Percentiles rank a stretch among this genome's conserved stretches.
Conservation (phyloP, 2,113 vertebrate species). For the Podarcis muralis region DNA sequence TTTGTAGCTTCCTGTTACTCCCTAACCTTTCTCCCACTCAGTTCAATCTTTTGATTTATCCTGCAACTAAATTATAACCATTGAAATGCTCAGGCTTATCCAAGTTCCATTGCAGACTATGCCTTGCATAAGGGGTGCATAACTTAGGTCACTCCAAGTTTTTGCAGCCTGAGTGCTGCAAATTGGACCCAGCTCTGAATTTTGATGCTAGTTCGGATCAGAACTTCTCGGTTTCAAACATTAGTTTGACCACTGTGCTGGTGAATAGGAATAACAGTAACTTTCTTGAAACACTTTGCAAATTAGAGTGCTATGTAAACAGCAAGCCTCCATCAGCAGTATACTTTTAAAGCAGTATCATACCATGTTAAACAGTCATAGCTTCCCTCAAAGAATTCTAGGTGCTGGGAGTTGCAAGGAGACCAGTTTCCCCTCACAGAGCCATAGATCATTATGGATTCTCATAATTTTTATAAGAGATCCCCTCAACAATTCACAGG, state of each 20-base stretch:
- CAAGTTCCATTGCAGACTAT: background rate
- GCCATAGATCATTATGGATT: too few relatives aligned
- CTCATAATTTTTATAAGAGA: too few relatives aligned
- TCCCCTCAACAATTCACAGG: too few relatives aligned
- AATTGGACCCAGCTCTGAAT: background rate
- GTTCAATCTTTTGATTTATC: constrained; percentile 33
- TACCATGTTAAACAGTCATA: too few relatives aligned
- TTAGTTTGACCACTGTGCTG: background rate
- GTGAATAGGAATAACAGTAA: background rate
- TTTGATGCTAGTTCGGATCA: background rate
- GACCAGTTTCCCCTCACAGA: too few relatives aligned
- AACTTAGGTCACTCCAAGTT: background rate
- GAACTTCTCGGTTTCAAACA: background rate
- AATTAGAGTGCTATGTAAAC: background rate
- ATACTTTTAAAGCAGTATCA: too few relatives aligned
- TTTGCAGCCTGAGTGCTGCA: background rate
- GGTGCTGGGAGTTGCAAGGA: too few relatives aligned
- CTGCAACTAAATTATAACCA: constrained; percentile 19
- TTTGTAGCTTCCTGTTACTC: constrained; percentile 21
- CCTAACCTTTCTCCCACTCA: constrained; percentile 33
- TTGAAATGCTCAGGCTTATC: background rate
- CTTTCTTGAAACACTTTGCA: background rate
- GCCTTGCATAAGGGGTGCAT: background rate
- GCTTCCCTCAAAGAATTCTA: too few relatives aligned
- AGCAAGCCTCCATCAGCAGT: too few relatives aligned